Conservation (phyloP, 2,888 invertebrate species). For the Aphidoletes aphidimyza region DNA sequence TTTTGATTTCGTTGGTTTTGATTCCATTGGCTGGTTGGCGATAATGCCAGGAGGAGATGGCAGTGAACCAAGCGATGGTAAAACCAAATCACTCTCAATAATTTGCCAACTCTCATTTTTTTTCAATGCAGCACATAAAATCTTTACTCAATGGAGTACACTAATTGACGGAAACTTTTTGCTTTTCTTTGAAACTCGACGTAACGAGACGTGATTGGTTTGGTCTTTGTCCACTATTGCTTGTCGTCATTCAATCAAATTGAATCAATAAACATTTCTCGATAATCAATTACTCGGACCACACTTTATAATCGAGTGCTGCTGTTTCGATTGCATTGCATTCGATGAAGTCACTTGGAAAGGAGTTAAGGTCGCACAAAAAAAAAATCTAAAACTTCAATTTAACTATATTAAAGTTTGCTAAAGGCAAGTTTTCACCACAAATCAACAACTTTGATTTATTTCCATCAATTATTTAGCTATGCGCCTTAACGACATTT, state of each 20-base stretch:
- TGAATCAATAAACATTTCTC: background rate
- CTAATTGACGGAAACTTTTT: background rate
- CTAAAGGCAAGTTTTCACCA: background rate
- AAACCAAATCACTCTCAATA: too few relatives aligned
- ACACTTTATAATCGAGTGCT: background rate
- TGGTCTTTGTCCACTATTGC: background rate
- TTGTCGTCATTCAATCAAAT: background rate
- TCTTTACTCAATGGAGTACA: background rate
- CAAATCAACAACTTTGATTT: background rate
- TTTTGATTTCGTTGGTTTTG: too few relatives aligned
- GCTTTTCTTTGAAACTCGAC: background rate
- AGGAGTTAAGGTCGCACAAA: too few relatives aligned
- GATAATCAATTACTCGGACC: background rate
- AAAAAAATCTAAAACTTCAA: too few relatives aligned
- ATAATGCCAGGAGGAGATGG: too few relatives aligned
- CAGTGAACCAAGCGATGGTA: too few relatives aligned
- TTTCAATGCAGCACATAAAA: too few relatives aligned
- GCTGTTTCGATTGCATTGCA: too few relatives aligned
- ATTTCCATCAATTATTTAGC: conserved; percentile 10
- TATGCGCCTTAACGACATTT: background rate
- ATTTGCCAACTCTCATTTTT: too few relatives aligned
- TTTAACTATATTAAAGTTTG: background rate
- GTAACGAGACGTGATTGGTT: background rate
- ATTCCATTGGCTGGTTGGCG: too few relatives aligned
- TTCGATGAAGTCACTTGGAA: too few relatives aligned